Evolutionary conservation across 1,140 invertebrate species (phyloP).

Genomic region (Apis dorsata): DNA sequence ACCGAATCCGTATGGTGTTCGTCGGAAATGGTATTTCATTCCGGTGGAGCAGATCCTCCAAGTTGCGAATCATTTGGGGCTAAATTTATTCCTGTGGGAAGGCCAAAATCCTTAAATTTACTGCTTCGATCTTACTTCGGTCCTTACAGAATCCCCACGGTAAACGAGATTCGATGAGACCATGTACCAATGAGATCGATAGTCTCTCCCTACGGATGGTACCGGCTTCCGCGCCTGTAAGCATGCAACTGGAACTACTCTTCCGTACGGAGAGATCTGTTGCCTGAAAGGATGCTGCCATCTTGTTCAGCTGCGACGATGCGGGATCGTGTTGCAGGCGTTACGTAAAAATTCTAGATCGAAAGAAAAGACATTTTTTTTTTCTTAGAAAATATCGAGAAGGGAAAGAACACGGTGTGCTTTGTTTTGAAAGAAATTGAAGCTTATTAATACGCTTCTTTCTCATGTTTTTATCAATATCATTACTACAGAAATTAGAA

Average conservation of each 20-base stretch:
- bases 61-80: slow-evolving; percentile 31
- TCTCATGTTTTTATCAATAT: no score
- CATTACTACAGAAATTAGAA: no score
- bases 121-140: slow-evolving; percentile 59
- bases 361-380: background rate
- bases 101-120: slow-evolving; percentile 65
- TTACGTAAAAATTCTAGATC: slow-evolving; percentile 10
- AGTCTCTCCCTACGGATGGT: slow-evolving; percentile 53
- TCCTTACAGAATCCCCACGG: slow-evolving; percentile 59
- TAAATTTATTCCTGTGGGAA: slow-evolving; percentile 61
- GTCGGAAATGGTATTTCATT: slow-evolving; percentile 26
- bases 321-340: slow-evolving; percentile 48
- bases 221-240: slow-evolving; percentile 63
- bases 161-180: slow-evolving; percentile 72
- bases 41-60: slow-evolving; percentile 5
- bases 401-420: background rate
- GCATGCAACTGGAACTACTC: slow-evolving; percentile 66
- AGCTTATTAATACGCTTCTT: no score
- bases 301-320: slow-evolving; percentile 28
- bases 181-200: slow-evolving; percentile 66
- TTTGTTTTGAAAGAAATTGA: background rate
- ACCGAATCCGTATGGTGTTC: background rate
- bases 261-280: slow-evolving; percentile 51
- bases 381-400: background rate
- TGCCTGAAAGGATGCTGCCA: slow-evolving; percentile 50